Evolutionary conservation across 2,888 invertebrate genomes (phyloP).

Genomic region (Perithous albicinctus): DNA sequence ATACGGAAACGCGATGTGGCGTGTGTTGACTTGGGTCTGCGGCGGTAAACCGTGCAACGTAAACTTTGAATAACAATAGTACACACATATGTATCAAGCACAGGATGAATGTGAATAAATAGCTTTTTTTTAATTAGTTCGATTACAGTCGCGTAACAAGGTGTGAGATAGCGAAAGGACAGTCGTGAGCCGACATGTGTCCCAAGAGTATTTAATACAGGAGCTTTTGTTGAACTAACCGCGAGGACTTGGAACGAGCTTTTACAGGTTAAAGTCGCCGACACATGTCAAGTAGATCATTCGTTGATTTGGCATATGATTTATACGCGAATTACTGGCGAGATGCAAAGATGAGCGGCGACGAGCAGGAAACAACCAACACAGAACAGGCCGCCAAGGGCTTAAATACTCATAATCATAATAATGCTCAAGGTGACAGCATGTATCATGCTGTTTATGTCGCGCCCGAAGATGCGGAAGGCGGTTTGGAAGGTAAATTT

Average conservation of each 20-base stretch:
- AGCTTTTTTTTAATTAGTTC: constrained; percentile 2
- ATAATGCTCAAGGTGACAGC: constrained; percentile 63
- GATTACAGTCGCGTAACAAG: neutral
- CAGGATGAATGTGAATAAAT: constrained; percentile 12
- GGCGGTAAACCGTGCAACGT: constrained; percentile 40
- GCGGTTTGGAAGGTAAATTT: constrained; percentile 68
- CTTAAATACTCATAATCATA: constrained; percentile 59
- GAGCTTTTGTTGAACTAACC: neutral
- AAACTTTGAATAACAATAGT: constrained; percentile 37
- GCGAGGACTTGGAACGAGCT: neutral
- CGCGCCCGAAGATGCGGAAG: constrained; percentile 71
- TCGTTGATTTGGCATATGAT: constrained; percentile 58
- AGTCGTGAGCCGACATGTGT: no score
- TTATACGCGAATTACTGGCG: constrained; percentile 62
- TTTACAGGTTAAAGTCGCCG: constrained; percentile 54
- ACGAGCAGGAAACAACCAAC: constrained; percentile 58
- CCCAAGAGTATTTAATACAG: no score
- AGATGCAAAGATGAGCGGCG: constrained; percentile 68
- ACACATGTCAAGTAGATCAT: constrained; percentile 66
- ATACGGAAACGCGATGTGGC: constrained; percentile 2
- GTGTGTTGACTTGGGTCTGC: constrained; percentile 23
- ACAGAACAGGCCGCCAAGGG: neutral
- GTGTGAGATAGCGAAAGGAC: neutral
- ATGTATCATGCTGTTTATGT: constrained; percentile 79
- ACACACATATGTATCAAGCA: constrained; percentile 14